Conservation (phyloP, 2,113 vertebrate species). For the Rhineura floridana region DNA sequence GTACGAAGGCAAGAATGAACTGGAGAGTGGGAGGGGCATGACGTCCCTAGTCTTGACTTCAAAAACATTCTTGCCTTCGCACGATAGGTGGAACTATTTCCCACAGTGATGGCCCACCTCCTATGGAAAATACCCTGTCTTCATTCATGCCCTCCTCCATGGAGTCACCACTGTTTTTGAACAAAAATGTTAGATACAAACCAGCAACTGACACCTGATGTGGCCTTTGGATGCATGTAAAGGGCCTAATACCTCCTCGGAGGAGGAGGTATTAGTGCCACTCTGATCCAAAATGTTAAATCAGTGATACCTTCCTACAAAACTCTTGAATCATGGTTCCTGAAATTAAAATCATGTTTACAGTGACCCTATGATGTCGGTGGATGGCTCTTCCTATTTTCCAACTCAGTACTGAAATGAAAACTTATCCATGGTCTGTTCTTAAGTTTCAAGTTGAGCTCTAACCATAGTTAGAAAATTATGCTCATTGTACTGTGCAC, state of each 20-base stretch:
- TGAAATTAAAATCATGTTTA: background rate
- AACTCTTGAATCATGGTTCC: too few relatives aligned
- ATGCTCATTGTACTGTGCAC: background rate
- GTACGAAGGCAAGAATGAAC: too few relatives aligned
- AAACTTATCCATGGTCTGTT: background rate
- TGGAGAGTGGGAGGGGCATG: too few relatives aligned
- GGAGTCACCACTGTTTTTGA: background rate
- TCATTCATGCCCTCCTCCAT: background rate
- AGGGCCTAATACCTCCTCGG: background rate
- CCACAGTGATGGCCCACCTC: too few relatives aligned
- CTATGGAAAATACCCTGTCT: background rate
- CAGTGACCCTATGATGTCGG: background rate
- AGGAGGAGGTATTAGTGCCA: background rate
- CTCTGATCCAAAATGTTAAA: too few relatives aligned
- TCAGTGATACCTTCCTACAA: too few relatives aligned
- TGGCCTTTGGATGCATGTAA: background rate
- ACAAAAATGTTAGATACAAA: background rate
- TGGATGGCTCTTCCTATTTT: background rate
- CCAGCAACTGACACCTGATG: background rate
- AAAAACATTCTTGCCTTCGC: too few relatives aligned
- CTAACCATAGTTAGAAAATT: background rate
- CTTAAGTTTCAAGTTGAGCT: background rate
- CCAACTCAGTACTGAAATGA: background rate
- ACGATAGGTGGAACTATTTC: too few relatives aligned
- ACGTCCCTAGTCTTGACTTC: too few relatives aligned